Base-by-base conservation (phyloP, 2,797 vertebrate species). In the Hapalemur alaotrensis region DNA sequence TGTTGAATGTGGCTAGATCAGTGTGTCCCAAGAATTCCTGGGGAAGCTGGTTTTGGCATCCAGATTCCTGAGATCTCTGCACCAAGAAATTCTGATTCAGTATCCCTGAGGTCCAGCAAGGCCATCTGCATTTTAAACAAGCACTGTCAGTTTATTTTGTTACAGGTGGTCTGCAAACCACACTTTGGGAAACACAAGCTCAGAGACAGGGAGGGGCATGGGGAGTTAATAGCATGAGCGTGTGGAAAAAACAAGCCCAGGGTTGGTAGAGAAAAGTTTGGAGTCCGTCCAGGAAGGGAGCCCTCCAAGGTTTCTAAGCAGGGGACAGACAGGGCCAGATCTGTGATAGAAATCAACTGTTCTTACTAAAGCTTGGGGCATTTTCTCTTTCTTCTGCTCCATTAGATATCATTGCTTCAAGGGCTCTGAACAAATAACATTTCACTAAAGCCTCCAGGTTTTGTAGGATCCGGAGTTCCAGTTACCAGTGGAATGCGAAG, bases 371-470 rank as follows among this genome's bases (percentile, higher is more conserved):
- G 81, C 80, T 80, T 57, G 15, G 80, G 72, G 87, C 87, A 84
- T 96, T 98, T 97, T 97, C 97, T 93, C 80, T 96, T 95, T 90
- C 96, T 98, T 98, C 95, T 96, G 93, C 96, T 92, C 91, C 97
- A 97, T 96, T 97, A 96, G 95, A 95, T 96, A 96, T 32, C 94
- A 96, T 83, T 96, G 95, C 95, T 95, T 97, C 93, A 97, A 97
- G 96, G 89, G 78, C 84, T 89, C 81, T 95, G 97, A 96, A 96
- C 96, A 97, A 98, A 97, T 83, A 95, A 86, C 4, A 15, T 88
- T 93, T 94, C 81, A 87, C 75, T 79, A 96, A 90, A 96, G 89
- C 67, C 67, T 82, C 35, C 82, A 89, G 89, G 86, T 96, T 97
- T 93, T 93, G 87, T 79, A 89, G 96, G 86, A 84, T 50, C 94